phyloP scores from a whole-genome alignment of 2,888 invertebrate species.

The Dicyrtoma fusca region DNA sequence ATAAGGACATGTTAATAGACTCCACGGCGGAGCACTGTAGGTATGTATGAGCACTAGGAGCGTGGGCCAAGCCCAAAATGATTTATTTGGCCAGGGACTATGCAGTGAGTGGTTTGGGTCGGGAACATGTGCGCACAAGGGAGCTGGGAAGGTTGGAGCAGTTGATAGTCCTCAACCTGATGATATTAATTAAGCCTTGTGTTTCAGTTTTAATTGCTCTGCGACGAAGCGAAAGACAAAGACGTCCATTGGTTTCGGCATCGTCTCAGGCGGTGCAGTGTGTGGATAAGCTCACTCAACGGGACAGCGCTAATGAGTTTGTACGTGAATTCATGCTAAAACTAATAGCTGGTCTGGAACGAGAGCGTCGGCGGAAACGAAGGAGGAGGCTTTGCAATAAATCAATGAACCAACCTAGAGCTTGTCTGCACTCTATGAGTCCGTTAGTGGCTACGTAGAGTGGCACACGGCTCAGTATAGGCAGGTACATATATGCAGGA shows the following conservation, averaged over 20 bases:
- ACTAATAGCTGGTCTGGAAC: slow-evolving; percentile 43
- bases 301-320: slow-evolving; percentile 39
- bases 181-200: slow-evolving; percentile 47
- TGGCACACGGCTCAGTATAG: no score
- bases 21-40: no score
- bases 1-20: no score
- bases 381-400: slow-evolving; percentile 48
- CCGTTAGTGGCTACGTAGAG: no score
- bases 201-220: slow-evolving; percentile 55
- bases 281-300: slow-evolving; percentile 34
- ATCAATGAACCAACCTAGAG: slow-evolving; percentile 47
- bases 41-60: no score
- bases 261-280: slow-evolving; percentile 47
- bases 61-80: no score
- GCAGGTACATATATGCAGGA: no score
- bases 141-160: background rate
- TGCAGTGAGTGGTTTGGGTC: background rate
- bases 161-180: slow-evolving; percentile 5
- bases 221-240: slow-evolving; percentile 52
- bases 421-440: slow-evolving; percentile 19
- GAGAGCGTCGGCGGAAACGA: slow-evolving; percentile 48
- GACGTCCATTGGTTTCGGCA: slow-evolving; percentile 49
- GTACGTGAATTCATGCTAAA: slow-evolving; percentile 38
- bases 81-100: background rate
- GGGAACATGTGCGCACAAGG: background rate